These are phyloP conservation scores for Eueides isabella DNA, from an alignment of 1,140 invertebrate genomes.

Conservation along the genomic window DNA sequence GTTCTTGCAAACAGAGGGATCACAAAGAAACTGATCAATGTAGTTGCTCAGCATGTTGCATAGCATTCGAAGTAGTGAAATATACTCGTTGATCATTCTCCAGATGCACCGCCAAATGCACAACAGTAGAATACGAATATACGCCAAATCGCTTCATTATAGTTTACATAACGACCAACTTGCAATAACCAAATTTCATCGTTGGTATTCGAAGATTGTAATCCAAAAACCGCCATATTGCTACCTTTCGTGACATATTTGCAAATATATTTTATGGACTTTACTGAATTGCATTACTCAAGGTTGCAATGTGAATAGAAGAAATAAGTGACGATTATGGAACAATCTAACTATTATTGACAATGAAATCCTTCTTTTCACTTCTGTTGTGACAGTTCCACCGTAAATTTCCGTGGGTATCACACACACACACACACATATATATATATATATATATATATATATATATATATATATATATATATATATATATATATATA, in stretches of 20 bases:
- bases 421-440: no score
- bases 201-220: constrained; percentile 42
- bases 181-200: constrained; percentile 60
- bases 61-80: constrained; percentile 53
- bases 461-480: no score
- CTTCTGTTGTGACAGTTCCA: constrained; percentile 37
- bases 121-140: constrained; percentile 33
- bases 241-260: constrained; percentile 55
- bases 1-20: constrained; percentile 68
- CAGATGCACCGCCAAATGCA: constrained; percentile 77
- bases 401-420: no score
- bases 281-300: constrained; percentile 39
- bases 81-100: constrained; percentile 72
- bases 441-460: no score
- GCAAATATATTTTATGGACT: constrained; percentile 39
- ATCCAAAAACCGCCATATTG: constrained; percentile 56
- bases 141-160: constrained; percentile 67
- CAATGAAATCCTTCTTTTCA: constrained; percentile 34
- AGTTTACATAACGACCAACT: constrained; percentile 70
- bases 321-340: constrained; percentile 42
- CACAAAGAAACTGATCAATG: constrained; percentile 70
- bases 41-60: constrained; percentile 52
- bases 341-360: constrained; percentile 45
- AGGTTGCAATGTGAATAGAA: constrained; percentile 40
- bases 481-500: no score